These are phyloP conservation scores for Syncerus caffer DNA, from an alignment of 2,797 vertebrate species.

Conservation along the genomic window DNA sequence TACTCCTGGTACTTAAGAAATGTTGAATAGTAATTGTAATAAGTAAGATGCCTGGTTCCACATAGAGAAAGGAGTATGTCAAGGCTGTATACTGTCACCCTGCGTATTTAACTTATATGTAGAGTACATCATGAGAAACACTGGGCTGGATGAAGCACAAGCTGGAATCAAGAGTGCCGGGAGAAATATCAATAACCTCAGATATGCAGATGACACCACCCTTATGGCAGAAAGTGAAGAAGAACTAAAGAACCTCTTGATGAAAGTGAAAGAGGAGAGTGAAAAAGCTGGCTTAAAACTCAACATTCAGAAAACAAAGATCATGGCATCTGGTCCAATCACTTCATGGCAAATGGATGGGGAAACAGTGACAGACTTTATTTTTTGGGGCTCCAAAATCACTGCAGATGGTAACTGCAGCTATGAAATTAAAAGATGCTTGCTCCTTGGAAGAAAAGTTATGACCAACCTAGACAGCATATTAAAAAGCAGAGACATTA, in stretches of 20 bases:
- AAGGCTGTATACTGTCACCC: background rate
- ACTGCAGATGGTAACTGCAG: background rate
- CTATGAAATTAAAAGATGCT: background rate
- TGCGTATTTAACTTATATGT: background rate
- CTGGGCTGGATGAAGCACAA: background rate
- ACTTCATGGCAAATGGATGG: background rate
- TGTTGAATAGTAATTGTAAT: background rate
- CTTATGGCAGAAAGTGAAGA: background rate
- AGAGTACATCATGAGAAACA: background rate
- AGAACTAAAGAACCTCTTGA: background rate
- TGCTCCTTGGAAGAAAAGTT: background rate
- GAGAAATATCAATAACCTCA: background rate
- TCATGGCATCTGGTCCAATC: background rate
- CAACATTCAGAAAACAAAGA: background rate
- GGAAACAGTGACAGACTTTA: background rate
- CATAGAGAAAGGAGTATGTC: background rate
- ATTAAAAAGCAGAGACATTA: background rate
- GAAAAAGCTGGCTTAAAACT: background rate
- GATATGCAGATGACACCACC: background rate
- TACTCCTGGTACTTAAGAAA: background rate
- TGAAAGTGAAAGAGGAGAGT: background rate
- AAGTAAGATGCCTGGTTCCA: background rate
- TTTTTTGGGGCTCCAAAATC: rapidly evolving
- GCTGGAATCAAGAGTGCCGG: background rate
- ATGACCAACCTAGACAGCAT: background rate